Conservation (phyloP, 2,797 vertebrate genomes). For the Mustela erminea region DNA sequence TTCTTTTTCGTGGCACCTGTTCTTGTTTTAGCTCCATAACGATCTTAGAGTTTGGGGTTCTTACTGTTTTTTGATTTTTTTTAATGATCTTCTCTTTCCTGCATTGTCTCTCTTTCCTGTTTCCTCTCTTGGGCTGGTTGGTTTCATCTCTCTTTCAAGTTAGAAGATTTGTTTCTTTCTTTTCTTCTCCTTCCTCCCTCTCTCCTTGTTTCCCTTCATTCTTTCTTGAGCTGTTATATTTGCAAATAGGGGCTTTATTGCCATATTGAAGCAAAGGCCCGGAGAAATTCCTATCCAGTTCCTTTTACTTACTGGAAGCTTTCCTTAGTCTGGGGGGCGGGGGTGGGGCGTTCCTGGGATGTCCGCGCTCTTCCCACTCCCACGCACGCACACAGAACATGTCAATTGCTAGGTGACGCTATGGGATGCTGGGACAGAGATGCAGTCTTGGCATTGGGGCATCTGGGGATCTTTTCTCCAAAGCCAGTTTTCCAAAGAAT, state of each 20-base stretch:
- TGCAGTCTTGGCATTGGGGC: background rate
- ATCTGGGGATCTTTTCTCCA: background rate
- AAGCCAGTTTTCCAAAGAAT: background rate
- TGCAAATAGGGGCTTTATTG: background rate
- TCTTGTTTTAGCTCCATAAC: background rate
- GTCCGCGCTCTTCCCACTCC: background rate
- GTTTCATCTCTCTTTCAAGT: background rate
- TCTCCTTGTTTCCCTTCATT: background rate
- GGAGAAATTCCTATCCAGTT: background rate
- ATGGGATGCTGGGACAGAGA: background rate
- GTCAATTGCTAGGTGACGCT: too few relatives aligned
- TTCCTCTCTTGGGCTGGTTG: background rate
- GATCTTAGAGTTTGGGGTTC: background rate
- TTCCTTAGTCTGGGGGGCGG: background rate
- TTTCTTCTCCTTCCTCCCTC: background rate
- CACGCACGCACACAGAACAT: rapidly evolving
- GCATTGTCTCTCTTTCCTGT: background rate
- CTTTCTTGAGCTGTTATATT: background rate
- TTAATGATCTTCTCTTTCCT: background rate
- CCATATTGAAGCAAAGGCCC: background rate
- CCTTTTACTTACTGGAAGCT: background rate
- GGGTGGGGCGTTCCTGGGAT: background rate
- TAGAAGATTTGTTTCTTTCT: background rate
- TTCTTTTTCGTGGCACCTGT: background rate
- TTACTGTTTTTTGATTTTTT: background rate